These are phyloP conservation scores for Anguilla rostrata DNA, from an alignment of 2,113 vertebrate genomes.

Conservation along the genomic window DNA sequence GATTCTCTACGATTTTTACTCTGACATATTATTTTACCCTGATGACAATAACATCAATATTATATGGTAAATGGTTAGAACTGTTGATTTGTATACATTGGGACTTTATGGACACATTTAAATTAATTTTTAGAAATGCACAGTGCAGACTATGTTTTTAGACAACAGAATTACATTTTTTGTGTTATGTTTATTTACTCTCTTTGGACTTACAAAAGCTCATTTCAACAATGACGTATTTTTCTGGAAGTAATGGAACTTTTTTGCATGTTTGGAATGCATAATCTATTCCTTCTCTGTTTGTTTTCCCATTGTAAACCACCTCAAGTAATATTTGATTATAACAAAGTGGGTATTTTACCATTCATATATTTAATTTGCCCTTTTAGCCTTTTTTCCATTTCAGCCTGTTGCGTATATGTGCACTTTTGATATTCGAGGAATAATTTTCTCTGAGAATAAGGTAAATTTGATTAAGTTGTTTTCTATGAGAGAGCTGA, in stretches of 20 bases:
- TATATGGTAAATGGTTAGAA: neutral
- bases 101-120: neutral
- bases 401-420: neutral
- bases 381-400: neutral
- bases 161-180: too few relatives aligned
- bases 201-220: too few relatives aligned
- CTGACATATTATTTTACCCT: too few relatives aligned
- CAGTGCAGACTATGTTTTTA: too few relatives aligned
- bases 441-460: neutral
- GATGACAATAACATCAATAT: neutral
- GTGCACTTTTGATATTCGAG: neutral
- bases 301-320: neutral
- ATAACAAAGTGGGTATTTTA: conserved; percentile 13
- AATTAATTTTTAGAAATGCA: neutral
- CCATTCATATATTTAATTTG: conserved; percentile 19
- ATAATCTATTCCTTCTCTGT: too few relatives aligned
- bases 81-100: too few relatives aligned
- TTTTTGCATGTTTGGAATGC: too few relatives aligned
- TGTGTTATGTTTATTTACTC: too few relatives aligned
- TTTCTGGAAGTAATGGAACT: neutral
- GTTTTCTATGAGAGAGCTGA: neutral
- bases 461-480: neutral
- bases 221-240: neutral
- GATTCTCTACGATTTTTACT: too few relatives aligned
- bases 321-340: conserved; percentile 9